A percentile compares a stretch with the other conserved stretches of the same genome.
Conservation (phyloP, 2,888 invertebrate genomes). For the Acleris holmiana region DNA sequence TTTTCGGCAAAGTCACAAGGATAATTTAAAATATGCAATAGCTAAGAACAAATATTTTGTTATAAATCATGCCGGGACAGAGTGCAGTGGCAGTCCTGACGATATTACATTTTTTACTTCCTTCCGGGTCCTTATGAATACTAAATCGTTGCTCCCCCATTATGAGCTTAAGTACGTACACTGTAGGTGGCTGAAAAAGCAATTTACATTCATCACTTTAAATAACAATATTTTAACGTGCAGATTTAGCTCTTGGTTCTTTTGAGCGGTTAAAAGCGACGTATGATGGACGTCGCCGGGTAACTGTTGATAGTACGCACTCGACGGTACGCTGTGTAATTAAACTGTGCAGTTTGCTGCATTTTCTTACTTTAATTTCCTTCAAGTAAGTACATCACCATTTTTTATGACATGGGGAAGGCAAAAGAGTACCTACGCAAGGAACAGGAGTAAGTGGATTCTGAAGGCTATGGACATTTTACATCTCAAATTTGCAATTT, state of each 20-base stretch:
- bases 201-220: constrained; percentile 64
- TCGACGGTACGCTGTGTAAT: constrained; percentile 23
- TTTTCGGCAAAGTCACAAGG: not conserved
- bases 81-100: constrained; percentile 55
- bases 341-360: constrained; percentile 12
- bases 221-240: constrained; percentile 43
- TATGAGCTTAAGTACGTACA: constrained; percentile 53
- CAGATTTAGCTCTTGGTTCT: constrained; percentile 30
- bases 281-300: constrained; percentile 13
- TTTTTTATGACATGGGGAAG: no score
- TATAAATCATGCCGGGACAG: constrained; percentile 48
- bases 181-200: constrained; percentile 59
- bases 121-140: constrained; percentile 66
- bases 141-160: constrained; percentile 55
- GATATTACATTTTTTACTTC: constrained; percentile 70
- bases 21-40: not conserved
- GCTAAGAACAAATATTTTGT: constrained; percentile 26
- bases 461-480: no score
- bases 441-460: no score
- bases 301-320: constrained; percentile 22
- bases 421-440: no score
- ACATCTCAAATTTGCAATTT: no score
- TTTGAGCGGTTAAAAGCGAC: constrained; percentile 2
- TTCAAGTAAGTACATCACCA: not conserved
- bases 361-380: not conserved